Evolutionary conservation across 2,797 vertebrate genomes (phyloP).

Genomic region (Typhlichthys subterraneus): DNA sequence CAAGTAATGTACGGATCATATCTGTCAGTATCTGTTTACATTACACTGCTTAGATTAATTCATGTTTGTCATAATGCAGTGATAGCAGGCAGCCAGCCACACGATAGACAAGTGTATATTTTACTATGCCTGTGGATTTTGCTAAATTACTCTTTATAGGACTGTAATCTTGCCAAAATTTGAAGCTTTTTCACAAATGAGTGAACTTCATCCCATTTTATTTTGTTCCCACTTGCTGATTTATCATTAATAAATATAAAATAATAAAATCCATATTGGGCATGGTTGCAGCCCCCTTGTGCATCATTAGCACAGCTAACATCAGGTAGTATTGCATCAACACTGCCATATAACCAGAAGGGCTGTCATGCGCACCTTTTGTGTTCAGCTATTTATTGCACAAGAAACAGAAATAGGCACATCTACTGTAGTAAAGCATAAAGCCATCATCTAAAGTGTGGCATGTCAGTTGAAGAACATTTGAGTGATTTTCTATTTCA

Average conservation of each 20-base stretch:
- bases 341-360: not conserved
- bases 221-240: not conserved
- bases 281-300: not conserved
- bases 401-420: not conserved
- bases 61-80: too few species aligned
- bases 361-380: not conserved
- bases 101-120: not conserved
- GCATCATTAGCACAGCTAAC: not conserved
- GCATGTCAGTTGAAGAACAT: too few species aligned
- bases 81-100: not conserved
- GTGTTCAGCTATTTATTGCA: not conserved
- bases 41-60: too few species aligned
- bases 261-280: not conserved
- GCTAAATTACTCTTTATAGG: too few species aligned
- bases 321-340: not conserved
- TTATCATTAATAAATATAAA: conserved; percentile 2
- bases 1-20: too few species aligned
- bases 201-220: too few species aligned
- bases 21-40: too few species aligned
- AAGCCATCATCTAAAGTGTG: too few species aligned
- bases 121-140: not conserved
- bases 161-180: not conserved
- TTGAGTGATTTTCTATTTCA: too few species aligned
- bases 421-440: not conserved
- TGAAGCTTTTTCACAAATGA: not conserved